Evolutionary conservation across 2,888 invertebrate species (phyloP), one percentile per base, ranked within the genome.

Genomic region (Platycheirus rosarum): DNA sequence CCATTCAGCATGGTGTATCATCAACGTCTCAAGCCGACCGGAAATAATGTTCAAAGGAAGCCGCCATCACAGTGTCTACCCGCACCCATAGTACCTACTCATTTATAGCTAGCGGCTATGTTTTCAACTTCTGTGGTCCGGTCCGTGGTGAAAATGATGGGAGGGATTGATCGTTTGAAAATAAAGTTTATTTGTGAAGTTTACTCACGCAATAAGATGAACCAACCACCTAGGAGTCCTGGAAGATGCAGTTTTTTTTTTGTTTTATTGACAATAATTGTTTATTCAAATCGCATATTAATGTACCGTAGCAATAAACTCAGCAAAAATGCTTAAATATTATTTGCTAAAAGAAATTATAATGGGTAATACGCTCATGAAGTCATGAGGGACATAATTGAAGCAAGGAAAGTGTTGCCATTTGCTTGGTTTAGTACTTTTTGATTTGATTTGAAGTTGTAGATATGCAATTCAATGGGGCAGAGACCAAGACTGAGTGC

Each of bases 31-130:
- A 68, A 71, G 49, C 82, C 71, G 71, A 82, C 82, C 82, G 82
- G 82, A 82, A 82, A 82, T 82, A 77, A 68, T 82, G 55, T 63
- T 77, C 77, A 82, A 82, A 82, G 29, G 71, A 63, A 49, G 65
- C 74, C 74, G 70, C 48, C 76, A 73, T 60, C 65, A 66, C 20
- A 49, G 46, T 26, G 49, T 60, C 65, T 63, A 49, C 63, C 40
- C 14, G 44, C 1, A 7, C 6, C 26, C n/a, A n/a, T n/a, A 49
- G 26, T 11, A 16, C 32, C 29, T 26, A 26, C 6, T 37, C 55
- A 13, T 13, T 35, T 29, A 9, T 23, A 42, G 57, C 57, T 60
- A 60, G 78, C 32, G 73, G 62, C 75, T 65, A 70, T 35, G 65
- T 75, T 63, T 13, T 46, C 46, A 46, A 53, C 68, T 63, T 65